A percentile compares a stretch with the other conserved stretches of the same genome.
Evolutionary conservation across 2,113 vertebrate genomes (phyloP).

Genomic region (Bubalus kerabau): DNA sequence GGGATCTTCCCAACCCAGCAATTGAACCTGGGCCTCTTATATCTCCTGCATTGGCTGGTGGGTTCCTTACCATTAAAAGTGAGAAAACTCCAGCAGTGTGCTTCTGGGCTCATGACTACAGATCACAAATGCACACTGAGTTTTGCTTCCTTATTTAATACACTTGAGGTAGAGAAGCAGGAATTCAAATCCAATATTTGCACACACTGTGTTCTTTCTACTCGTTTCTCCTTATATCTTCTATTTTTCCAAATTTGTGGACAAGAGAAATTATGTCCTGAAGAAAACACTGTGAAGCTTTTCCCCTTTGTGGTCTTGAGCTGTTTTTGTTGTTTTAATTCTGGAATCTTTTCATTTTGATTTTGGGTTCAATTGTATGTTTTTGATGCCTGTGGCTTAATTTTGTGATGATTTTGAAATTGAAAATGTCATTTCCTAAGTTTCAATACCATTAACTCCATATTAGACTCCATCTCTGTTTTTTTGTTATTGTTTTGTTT

Average conservation of each 20-base stretch:
- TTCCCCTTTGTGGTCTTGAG: not conserved
- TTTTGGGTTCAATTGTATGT: not conserved
- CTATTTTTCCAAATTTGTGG: not conserved
- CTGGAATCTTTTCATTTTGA: not conserved
- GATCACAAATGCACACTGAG: not conserved
- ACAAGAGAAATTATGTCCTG: not conserved
- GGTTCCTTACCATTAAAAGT: not conserved
- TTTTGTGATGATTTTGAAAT: not conserved
- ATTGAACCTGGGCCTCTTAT: not conserved
- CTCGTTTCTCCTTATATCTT: not conserved
- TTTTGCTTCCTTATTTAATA: not conserved
- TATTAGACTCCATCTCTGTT: not conserved
- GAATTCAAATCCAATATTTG: not conserved
- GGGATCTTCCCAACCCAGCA: not conserved
- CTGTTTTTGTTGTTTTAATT: not conserved
- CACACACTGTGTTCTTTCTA: not conserved
- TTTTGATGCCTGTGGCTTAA: not conserved
- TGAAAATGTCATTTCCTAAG: not conserved
- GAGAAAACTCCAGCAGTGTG: not conserved
- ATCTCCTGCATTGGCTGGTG: not conserved
- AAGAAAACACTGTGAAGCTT: not conserved
- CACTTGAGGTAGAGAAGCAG: not conserved
- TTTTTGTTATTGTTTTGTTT: not conserved
- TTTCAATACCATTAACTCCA: not conserved
- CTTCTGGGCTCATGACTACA: not conserved